Evolutionary conservation across 2,888 invertebrate species (phyloP).

Genomic region (Syritta pipiens): DNA sequence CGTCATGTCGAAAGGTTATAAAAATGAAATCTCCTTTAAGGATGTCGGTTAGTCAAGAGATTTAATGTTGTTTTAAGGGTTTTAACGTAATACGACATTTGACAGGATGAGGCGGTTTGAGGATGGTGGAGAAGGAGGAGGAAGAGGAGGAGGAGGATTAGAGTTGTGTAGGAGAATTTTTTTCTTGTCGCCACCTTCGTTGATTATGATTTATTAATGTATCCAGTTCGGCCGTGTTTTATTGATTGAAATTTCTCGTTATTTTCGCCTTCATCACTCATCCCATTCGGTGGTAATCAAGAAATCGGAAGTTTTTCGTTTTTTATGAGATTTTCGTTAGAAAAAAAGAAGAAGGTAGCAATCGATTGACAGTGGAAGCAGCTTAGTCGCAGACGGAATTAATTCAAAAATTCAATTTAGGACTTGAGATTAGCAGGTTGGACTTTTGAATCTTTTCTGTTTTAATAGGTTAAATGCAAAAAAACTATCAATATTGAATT

Average conservation of each 20-base stretch:
- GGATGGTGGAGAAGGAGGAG: too few species aligned
- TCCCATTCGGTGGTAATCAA: conserved; percentile 1
- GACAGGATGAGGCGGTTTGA: too few species aligned
- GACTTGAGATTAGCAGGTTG: too few species aligned
- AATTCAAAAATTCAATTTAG: too few species aligned
- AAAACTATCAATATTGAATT: too few species aligned
- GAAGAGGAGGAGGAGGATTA: too few species aligned
- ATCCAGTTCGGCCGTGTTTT: conserved; percentile 28
- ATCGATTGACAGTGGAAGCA: too few species aligned
- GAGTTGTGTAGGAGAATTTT: conserved; percentile 8
- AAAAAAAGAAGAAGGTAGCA: not conserved
- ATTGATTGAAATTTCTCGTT: conserved; percentile 39
- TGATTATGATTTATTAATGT: conserved; percentile 56
- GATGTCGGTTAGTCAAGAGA: conserved; percentile 28
- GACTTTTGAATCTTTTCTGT: too few species aligned
- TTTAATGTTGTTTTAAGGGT: conserved; percentile 8
- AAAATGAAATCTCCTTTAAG: conserved; percentile 27
- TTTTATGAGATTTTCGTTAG: not conserved
- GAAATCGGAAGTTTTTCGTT: not conserved
- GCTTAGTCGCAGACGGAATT: too few species aligned
- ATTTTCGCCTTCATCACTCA: not conserved
- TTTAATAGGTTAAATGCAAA: too few species aligned
- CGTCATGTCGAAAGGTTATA: conserved; percentile 29
- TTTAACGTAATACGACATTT: conserved; percentile 6
- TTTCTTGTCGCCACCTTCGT: conserved; percentile 27